A percentile compares a stretch with the other conserved stretches of the same genome.
Conservation (phyloP, 2,797 vertebrate genomes). For the Labroides dimidiatus region DNA sequence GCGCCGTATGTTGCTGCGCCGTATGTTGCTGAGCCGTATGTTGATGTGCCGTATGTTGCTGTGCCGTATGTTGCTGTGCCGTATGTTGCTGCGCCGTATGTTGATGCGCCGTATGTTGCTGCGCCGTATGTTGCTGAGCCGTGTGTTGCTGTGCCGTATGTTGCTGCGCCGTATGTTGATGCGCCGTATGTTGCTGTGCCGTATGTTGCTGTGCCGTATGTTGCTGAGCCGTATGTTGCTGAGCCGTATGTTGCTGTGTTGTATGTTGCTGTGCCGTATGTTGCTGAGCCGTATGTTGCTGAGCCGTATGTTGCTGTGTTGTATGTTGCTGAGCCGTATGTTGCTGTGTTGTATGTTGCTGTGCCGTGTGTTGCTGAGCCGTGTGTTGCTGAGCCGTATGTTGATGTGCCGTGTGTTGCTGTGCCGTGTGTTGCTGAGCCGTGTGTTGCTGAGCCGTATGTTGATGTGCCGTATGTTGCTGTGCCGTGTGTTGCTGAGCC, state of each 20-base stretch:
- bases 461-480: slow-evolving; percentile 8
- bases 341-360: slow-evolving; percentile 9
- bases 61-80: slow-evolving; percentile 1
- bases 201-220: slow-evolving; percentile 4
- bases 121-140: slow-evolving; percentile 25
- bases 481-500: background rate
- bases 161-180: too few relatives aligned
- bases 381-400: too few relatives aligned
- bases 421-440: slow-evolving; percentile 25
- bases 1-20: background rate
- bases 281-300: background rate
- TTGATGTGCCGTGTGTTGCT: background rate
- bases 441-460: background rate
- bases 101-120: background rate
- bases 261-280: slow-evolving; percentile 3
- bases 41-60: background rate
- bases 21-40: background rate
- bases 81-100: slow-evolving; percentile 3
- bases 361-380: background rate
- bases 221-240: background rate
- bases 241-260: background rate
- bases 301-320: slow-evolving; percentile 24
- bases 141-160: background rate
- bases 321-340: background rate
- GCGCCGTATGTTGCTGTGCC: background rate